phyloP scores from a whole-genome alignment of 2,888 invertebrate species.

The Biston stratarius region DNA sequence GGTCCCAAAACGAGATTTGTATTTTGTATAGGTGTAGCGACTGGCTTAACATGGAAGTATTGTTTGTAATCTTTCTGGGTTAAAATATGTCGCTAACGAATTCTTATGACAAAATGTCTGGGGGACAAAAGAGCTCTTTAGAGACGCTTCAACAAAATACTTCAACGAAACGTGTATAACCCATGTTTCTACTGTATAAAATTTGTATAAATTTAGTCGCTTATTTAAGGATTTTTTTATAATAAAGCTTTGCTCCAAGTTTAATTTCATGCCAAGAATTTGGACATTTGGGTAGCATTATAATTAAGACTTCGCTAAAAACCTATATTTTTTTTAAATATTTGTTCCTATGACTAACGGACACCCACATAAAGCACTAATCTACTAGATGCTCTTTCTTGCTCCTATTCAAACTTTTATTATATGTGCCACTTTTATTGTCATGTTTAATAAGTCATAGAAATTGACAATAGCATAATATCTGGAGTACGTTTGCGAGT shows the following conservation, averaged over 20 bases:
- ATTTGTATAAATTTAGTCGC: too few relatives aligned
- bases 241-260: neutral
- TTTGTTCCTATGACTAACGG: neutral
- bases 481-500: neutral
- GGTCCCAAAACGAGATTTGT: too few relatives aligned
- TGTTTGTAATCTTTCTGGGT: too few relatives aligned
- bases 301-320: too few relatives aligned
- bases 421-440: conserved; percentile 10
- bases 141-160: too few relatives aligned
- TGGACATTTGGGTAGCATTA: neutral
- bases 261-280: neutral
- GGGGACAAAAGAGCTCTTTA: too few relatives aligned
- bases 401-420: conserved; percentile 2
- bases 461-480: neutral
- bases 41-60: too few relatives aligned
- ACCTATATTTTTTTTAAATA: neutral
- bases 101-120: too few relatives aligned
- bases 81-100: too few relatives aligned
- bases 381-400: neutral
- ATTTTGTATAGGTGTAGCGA: too few relatives aligned
- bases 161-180: too few relatives aligned
- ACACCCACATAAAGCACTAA: neutral
- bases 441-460: neutral
- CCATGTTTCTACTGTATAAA: too few relatives aligned
- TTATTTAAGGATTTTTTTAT: neutral